Evolutionary conservation across 2,797 vertebrate genomes (phyloP).

Genomic region (Oryzias sinensis): DNA sequence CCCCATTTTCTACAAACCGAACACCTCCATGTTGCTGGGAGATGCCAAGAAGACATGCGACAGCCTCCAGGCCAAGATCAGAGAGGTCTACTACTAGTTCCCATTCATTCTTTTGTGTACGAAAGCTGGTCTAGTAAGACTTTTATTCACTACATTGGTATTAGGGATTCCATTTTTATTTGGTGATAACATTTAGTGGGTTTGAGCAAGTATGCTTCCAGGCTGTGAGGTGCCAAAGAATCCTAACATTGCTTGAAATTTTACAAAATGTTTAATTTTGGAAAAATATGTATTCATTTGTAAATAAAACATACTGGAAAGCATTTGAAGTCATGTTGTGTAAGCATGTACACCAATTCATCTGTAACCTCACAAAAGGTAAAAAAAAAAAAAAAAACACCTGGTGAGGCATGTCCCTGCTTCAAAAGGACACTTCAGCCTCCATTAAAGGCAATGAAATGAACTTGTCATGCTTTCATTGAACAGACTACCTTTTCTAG

Average conservation of each 20-base stretch:
- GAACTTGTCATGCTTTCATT: no score
- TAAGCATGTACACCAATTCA: no score
- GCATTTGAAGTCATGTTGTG: not conserved
- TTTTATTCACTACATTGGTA: slow-evolving; percentile 11
- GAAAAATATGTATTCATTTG: slow-evolving; percentile 55
- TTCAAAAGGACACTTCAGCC: no score
- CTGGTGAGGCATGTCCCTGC: no score
- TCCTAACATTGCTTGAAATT: slow-evolving; percentile 14
- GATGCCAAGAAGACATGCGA: slow-evolving; percentile 82
- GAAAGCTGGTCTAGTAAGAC: slow-evolving; percentile 2
- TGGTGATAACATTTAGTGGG: slow-evolving; percentile 17
- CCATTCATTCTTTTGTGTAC: not conserved
- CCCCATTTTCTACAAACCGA: slow-evolving; percentile 82
- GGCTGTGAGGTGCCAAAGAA: not conserved
- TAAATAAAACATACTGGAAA: slow-evolving; percentile 64
- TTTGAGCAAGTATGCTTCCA: slow-evolving; percentile 22
- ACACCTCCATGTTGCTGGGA: slow-evolving; percentile 80
- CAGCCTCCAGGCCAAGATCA: slow-evolving; percentile 74
- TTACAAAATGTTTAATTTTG: slow-evolving; percentile 13
- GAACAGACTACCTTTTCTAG: no score
- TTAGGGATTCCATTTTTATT: slow-evolving; percentile 20
- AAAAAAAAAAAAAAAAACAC: no score
- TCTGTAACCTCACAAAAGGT: no score
- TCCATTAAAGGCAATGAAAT: no score
- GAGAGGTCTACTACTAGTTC: slow-evolving; percentile 69